phyloP scores from a whole-genome alignment of 2,113 vertebrate genomes.

The Dryoscopus gambensis region DNA sequence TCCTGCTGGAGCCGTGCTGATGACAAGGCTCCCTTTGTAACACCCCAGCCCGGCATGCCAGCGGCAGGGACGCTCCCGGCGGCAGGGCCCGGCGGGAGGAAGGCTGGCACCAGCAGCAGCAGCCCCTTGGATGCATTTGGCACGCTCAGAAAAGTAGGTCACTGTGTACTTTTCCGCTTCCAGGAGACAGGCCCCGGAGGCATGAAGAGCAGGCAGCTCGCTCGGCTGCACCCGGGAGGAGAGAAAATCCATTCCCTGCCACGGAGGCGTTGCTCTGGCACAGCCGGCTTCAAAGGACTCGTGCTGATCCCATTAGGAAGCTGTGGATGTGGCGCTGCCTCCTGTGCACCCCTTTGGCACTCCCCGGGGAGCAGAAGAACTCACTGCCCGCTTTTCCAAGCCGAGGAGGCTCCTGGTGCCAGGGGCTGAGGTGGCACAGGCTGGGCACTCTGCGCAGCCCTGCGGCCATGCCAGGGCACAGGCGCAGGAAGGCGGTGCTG shows the following conservation, averaged over 20 bases:
- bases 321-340: background rate
- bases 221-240: background rate
- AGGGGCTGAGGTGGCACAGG: background rate
- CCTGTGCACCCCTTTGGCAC: background rate
- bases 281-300: background rate
- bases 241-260: background rate
- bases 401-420: rapidly evolving
- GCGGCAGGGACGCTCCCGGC: background rate
- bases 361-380: background rate
- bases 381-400: background rate
- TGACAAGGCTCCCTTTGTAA: conserved; percentile 9
- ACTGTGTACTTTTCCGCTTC: conserved; percentile 9
- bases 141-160: conserved; percentile 42
- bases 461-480: background rate
- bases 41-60: rapidly evolving
- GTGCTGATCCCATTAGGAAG: background rate
- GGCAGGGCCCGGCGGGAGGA: background rate
- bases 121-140: background rate
- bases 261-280: background rate
- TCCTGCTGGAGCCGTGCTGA: background rate
- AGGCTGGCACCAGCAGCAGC: background rate
- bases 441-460: background rate
- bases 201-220: background rate
- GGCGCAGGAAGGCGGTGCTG: rapidly evolving
- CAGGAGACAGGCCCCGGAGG: background rate